Evolutionary conservation across 2,113 vertebrate genomes (phyloP).

Genomic region (Xiphorhynchus elegans): DNA sequence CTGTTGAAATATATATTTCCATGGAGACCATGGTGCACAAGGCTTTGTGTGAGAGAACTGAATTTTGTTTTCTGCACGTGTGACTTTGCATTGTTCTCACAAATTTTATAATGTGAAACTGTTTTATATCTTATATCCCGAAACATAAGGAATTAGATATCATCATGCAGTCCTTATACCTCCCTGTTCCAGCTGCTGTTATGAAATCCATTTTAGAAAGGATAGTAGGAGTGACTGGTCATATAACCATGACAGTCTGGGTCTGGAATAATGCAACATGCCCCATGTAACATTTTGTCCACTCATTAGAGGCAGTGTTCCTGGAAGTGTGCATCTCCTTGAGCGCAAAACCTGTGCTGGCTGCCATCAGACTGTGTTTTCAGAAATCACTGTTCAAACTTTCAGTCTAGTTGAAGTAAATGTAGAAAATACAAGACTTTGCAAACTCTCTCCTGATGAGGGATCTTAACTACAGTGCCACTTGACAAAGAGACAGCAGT

Average conservation of each 20-base stretch:
- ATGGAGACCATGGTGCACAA: not conserved
- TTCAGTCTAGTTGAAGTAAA: not conserved
- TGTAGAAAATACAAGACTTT: not conserved
- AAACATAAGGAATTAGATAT: not conserved
- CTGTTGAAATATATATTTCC: slow-evolving; percentile 16
- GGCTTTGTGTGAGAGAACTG: slow-evolving; percentile 15
- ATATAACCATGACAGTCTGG: not conserved
- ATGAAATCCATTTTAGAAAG: not conserved
- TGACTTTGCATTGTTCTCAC: slow-evolving; percentile 32
- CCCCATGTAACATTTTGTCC: not conserved
- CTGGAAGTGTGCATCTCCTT: not conserved
- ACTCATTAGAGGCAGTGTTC: not conserved
- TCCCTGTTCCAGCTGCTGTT: not conserved
- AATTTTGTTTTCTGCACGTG: slow-evolving; percentile 34
- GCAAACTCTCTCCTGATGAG: not conserved
- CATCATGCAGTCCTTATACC: not conserved
- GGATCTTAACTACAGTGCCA: not conserved
- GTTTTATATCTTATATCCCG: not conserved
- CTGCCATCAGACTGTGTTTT: not conserved
- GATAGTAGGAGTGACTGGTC: not conserved
- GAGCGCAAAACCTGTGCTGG: not conserved
- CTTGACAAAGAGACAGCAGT: not conserved
- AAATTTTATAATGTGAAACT: not conserved
- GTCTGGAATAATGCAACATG: not conserved
- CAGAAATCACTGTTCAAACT: not conserved